A percentile compares a stretch with the other conserved stretches of the same genome.
phyloP scores from a whole-genome alignment of 2,113 vertebrate genomes.

The Oophaga pumilio region DNA sequence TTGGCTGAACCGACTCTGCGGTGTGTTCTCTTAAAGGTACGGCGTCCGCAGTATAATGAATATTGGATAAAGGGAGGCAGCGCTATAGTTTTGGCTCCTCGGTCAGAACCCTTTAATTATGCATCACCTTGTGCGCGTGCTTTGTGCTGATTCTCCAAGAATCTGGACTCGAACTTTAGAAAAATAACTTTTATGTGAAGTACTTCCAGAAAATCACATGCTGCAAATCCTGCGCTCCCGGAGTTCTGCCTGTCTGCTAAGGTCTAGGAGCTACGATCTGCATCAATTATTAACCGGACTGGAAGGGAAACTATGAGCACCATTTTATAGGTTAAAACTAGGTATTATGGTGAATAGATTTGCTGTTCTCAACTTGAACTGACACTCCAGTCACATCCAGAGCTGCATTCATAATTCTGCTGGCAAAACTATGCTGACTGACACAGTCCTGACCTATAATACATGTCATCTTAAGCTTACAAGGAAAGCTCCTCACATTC shows the following conservation, averaged over 20 bases:
- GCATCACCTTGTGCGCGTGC: background rate
- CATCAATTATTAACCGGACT: background rate
- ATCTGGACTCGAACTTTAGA: constrained; percentile 6
- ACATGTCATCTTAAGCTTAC: too few species aligned
- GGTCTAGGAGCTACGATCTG: background rate
- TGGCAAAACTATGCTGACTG: too few species aligned
- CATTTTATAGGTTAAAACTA: background rate
- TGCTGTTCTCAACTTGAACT: background rate
- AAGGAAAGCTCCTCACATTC: too few species aligned
- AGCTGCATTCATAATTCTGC: background rate
- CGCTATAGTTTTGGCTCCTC: background rate
- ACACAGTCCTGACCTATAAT: too few species aligned
- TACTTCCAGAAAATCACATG: background rate
- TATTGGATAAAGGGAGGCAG: constrained; percentile 15
- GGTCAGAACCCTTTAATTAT: background rate
- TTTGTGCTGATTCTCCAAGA: constrained; percentile 29
- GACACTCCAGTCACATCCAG: background rate
- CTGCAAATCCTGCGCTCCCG: background rate
- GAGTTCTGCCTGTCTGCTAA: background rate
- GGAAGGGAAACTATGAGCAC: background rate
- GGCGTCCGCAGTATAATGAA: background rate
- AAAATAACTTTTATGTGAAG: background rate
- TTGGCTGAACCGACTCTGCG: background rate
- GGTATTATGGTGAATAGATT: background rate
- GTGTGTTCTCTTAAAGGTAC: background rate